Conservation (phyloP, 30 jellyfish, hydroid and myxozoan species). For the Clytia hemisphaerica region DNA sequence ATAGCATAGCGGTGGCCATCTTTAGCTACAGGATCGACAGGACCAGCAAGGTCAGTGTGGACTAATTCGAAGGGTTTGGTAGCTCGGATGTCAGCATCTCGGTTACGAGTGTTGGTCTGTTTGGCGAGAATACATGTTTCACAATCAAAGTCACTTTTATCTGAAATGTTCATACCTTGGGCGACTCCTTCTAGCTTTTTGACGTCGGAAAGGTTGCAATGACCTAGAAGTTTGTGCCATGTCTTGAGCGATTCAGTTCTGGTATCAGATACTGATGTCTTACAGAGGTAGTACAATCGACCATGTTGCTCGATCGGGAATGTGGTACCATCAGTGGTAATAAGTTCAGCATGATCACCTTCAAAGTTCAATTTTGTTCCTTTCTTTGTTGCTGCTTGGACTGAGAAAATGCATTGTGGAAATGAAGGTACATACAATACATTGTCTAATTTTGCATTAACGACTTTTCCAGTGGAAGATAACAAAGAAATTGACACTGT, state of each 20-base stretch:
- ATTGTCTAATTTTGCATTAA: conserved; percentile 26
- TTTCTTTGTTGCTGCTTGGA: conserved; percentile 49
- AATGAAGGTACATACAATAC: conserved; percentile 43
- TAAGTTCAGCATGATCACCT: conserved; percentile 22
- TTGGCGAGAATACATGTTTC: conserved; percentile 16
- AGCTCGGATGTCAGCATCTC: conserved; percentile 30
- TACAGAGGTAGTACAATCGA: conserved; percentile 17
- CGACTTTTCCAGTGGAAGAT: conserved; percentile 7
- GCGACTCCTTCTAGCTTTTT: conserved; percentile 25
- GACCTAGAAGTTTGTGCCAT: conserved; percentile 52
- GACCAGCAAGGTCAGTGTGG: conserved; percentile 43
- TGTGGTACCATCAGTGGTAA: conserved; percentile 31
- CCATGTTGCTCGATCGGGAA: conserved; percentile 43
- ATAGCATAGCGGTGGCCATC: conserved; percentile 47
- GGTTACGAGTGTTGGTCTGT: conserved; percentile 16
- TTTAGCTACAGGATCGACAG: conserved; percentile 41
- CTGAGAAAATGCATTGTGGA: conserved; percentile 51
- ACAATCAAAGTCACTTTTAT: conserved; percentile 7
- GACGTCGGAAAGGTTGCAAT: conserved; percentile 33
- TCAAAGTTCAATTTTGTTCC: conserved; percentile 34
- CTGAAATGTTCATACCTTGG: conserved; percentile 34
- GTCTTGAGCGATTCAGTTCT: conserved; percentile 14
- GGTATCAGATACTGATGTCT: conserved; percentile 21
- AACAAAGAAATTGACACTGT: conserved; percentile 17
- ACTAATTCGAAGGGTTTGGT: conserved; percentile 28